A percentile compares a stretch with the other conserved stretches of the same genome.
Evolutionary conservation across 2,888 invertebrate species (phyloP).

Genomic region (Nomada fucata): DNA sequence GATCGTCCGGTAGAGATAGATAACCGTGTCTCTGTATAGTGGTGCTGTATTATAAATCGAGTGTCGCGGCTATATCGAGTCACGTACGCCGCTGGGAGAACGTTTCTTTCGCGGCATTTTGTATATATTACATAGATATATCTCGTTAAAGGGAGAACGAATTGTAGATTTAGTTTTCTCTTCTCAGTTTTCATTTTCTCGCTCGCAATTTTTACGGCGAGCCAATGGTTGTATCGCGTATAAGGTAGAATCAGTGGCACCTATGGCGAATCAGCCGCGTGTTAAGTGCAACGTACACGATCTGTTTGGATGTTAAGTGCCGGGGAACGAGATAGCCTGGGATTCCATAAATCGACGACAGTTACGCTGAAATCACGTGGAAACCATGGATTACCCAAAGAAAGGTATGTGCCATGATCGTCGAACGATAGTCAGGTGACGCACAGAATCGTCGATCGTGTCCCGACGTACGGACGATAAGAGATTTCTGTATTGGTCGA

Average conservation of each 20-base stretch:
- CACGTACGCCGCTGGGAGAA: no score
- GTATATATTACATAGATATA: no score
- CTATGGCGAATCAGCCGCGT: constrained; percentile 42
- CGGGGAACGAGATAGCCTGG: constrained; percentile 28
- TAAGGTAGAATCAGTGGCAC: background rate
- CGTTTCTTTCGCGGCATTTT: no score
- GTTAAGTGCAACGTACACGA: constrained; percentile 52
- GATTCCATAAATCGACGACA: constrained; percentile 20
- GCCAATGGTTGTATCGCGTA: background rate
- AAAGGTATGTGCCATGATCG: constrained; percentile 72
- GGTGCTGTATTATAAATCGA: no score
- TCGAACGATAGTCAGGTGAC: background rate
- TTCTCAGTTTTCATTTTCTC: no score
- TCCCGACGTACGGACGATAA: constrained; percentile 5
- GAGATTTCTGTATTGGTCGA: background rate
- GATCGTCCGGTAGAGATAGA: no score
- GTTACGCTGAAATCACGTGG: constrained; percentile 19
- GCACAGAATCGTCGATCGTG: background rate
- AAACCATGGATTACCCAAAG: constrained; percentile 77
- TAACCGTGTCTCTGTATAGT: no score
- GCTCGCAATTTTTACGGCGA: background rate
- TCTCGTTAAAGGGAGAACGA: no score
- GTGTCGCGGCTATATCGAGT: no score
- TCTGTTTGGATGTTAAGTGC: constrained; percentile 59
- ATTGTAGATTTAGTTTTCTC: no score